Conservation (phyloP, 2,113 vertebrate genomes). For the Pundamilia nyererei region DNA sequence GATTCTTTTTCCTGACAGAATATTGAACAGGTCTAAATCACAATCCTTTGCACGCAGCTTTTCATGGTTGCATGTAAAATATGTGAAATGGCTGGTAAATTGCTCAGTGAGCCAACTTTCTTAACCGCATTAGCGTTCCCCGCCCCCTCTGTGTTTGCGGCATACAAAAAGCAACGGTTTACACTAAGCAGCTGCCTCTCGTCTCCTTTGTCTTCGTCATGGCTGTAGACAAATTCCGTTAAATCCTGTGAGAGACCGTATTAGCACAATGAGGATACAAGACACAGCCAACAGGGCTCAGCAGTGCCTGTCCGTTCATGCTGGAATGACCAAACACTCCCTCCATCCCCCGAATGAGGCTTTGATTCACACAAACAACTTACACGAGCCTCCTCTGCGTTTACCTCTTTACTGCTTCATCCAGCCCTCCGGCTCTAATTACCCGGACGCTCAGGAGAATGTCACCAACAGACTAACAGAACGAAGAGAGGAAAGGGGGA, state of each 20-base stretch:
- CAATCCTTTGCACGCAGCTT: neutral
- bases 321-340: neutral
- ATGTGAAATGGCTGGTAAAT: neutral
- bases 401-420: neutral
- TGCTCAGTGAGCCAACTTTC: neutral
- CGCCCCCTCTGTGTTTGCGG: neutral
- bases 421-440: constrained; percentile 13
- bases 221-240: neutral
- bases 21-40: neutral
- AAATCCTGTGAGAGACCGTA: neutral
- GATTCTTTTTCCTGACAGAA: neutral
- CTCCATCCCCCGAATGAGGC: neutral
- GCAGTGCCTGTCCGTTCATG: neutral
- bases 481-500: neutral
- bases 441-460: neutral
- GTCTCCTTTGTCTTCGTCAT: neutral
- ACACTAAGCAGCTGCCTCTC: neutral
- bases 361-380: neutral
- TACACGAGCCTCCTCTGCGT: neutral
- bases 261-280: neutral
- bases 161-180: neutral
- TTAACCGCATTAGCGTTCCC: neutral
- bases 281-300: neutral
- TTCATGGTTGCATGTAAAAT: neutral
- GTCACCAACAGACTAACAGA: neutral